Evolutionary conservation across 2,797 vertebrate genomes (phyloP).

Genomic region (Sebastes variabilis): DNA sequence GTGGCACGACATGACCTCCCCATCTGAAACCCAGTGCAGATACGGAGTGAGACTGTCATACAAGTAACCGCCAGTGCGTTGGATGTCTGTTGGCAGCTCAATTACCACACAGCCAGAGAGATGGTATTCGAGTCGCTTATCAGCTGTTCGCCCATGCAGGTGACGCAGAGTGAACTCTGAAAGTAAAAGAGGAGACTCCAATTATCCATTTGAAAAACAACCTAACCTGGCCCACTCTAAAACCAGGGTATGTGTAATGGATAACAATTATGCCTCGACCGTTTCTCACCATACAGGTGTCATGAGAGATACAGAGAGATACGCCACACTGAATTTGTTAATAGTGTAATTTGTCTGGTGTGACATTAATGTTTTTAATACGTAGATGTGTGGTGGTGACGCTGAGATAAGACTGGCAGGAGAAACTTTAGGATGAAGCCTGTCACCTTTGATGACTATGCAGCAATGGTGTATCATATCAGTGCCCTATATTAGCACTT

Average conservation of each 20-base stretch:
- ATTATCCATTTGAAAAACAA: constrained; percentile 68
- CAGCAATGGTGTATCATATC: constrained; percentile 35
- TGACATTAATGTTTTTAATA: constrained; percentile 47
- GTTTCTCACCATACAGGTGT: constrained; percentile 11
- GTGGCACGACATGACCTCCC: constrained; percentile 47
- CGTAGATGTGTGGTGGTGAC: constrained; percentile 18
- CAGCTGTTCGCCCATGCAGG: constrained; percentile 62
- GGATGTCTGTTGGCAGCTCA: constrained; percentile 63
- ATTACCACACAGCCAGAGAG: constrained; percentile 58
- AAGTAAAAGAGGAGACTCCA: constrained; percentile 45
- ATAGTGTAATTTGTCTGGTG: constrained; percentile 38
- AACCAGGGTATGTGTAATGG: constrained; percentile 28
- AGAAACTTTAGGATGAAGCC: constrained; percentile 42
- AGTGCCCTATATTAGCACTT: constrained; percentile 50
- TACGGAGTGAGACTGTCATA: constrained; percentile 38
- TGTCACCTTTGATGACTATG: constrained; percentile 58
- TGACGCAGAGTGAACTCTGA: constrained; percentile 59
- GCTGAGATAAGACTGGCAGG: constrained; percentile 43
- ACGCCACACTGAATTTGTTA: constrained; percentile 36
- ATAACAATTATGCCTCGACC: constrained; percentile 42
- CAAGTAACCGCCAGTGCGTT: constrained; percentile 33
- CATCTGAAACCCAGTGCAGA: constrained; percentile 36
- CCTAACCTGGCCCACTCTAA: constrained; percentile 32
- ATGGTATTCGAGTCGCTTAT: constrained; percentile 52
- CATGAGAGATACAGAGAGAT: constrained; percentile 1